phyloP scores from a whole-genome alignment of 2,888 invertebrate genomes.

The Cynaeus angustus region DNA sequence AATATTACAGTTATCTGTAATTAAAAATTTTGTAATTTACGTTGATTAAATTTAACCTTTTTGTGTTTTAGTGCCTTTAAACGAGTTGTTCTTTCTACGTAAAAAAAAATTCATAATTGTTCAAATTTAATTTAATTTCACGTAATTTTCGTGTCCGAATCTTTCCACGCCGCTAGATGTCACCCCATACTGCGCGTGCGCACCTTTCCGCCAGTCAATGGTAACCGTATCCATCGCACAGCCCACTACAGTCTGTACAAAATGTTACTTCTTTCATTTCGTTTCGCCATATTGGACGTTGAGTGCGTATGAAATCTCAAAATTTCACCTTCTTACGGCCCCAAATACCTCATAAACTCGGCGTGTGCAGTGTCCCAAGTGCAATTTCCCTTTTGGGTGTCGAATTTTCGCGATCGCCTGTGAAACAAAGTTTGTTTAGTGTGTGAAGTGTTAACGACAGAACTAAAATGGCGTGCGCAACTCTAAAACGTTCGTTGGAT shows the following conservation, averaged over 20 bases:
- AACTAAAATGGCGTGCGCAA: slow-evolving; percentile 94
- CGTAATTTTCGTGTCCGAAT: no score
- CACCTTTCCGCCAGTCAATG: slow-evolving; percentile 5
- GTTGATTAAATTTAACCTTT: no score
- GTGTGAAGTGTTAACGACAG: slow-evolving; percentile 55
- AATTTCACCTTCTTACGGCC: slow-evolving; percentile 36
- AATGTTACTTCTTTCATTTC: slow-evolving; percentile 65
- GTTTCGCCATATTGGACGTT: slow-evolving; percentile 67
- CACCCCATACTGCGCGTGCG: slow-evolving; percentile 35
- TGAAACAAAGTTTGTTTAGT: slow-evolving; percentile 77
- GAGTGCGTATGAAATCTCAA: slow-evolving; percentile 52
- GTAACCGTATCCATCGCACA: slow-evolving; percentile 35
- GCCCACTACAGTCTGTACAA: slow-evolving; percentile 54
- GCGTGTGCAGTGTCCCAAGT: slow-evolving; percentile 8
- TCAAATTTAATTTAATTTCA: no score
- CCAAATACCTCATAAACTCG: not conserved
- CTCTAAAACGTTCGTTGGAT: slow-evolving; percentile 94
- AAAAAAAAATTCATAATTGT: no score
- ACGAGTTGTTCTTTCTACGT: no score
- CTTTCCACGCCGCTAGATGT: not conserved
- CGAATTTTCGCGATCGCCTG: slow-evolving; percentile 61
- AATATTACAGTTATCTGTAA: no score
- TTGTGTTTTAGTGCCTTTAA: no score
- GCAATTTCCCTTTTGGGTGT: slow-evolving; percentile 37
- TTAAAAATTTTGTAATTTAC: no score